Base-by-base conservation (phyloP, 1,140 invertebrate species). In the Pogonognathellus flavescens region DNA sequence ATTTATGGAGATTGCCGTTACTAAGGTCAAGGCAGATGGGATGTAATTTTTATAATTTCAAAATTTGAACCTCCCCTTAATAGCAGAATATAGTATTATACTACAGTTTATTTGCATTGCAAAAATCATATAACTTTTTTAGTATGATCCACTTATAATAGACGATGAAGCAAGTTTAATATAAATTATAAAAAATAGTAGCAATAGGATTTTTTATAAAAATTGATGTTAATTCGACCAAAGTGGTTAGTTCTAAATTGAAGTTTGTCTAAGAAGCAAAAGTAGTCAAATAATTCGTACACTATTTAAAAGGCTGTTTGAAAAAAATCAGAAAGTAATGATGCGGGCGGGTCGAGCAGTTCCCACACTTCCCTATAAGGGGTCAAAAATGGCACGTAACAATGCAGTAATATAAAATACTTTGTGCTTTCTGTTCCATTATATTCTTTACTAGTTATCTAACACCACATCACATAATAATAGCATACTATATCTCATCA, bases 301-400 rank as follows among this genome's bases (percentile, higher is more conserved):
- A 52, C n/a, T 55, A 57, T 53, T 82, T 53, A 82, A 55, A 55
- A 41, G 31, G 25, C 55, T 60, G 55, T n/a, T n/a, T 62, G 13
- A 76, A 76, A 31, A 76, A n/a, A 76, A 13, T 14, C 41, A 76
- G 72, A 70, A 80, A 80, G 84, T 86, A 83, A 86, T 86, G 80
- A 84, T 83, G 31, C 55, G 82, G 84, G 82, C 82, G 76, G 59
- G 70, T 62, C 66, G 70, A 83, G 66, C 16, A 76, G 82, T 86
- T 86, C 85, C 76, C 85, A 86, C 85, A 86, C 82, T 86, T 53
- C 18, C 25, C 31, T 60, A 86, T 86, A 41, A 41, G 66, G 76
- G 85, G 85, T 86, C 85, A 84, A 83, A 84, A 84, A 86, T 84
- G 85, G 72, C 80, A 86, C 76, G 84, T 81, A 84, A 60, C 72